Base-by-base conservation (phyloP, 2,113 vertebrate species). In the Catagonus wagneri region DNA sequence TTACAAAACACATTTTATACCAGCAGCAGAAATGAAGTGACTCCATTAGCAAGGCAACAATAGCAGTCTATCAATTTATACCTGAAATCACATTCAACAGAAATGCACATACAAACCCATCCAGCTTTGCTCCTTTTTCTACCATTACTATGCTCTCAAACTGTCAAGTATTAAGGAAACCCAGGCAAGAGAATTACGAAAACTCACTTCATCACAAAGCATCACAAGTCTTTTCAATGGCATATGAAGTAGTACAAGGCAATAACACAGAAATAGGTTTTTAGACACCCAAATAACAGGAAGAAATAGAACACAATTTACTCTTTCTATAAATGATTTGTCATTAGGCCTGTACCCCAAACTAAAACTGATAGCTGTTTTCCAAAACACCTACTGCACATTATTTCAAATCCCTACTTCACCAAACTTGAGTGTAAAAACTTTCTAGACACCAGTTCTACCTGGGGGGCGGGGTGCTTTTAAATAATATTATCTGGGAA, bases 391-490 rank as follows among this genome's bases (percentile, higher is more conserved):
- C 13, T 52, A 20, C 4, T 75, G 39, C 58, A 75, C 27, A 23
- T 89, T 93, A 90, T 72, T 95, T 66, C 22, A 72, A 94, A 92
- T 32, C 27, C 56, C 36, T 56, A 58, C 10, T 89, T 89, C 20
- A 92, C 44, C 25, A 36, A 94, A 92, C 17, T 54, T 39, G 58
- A 78, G 83, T 61, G 83, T 84, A 96, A 79, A 96, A 84, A 39
- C 7, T 72, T 92, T 20, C 66, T 71, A n/a, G 29, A 80, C 11
- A 58, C 20, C 54, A 94, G 20, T 84, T 89, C 52, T 66, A 71
- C 22, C 74, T 32, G 12, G 32, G 23, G 17, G n/a, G 29, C 1
- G 0, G n/a, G 22, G 25, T 22, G 15, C 9, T 91, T 90, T 61
- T 61, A 75, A 91, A 76, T n/a, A 79, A 34, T 50, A 34, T 11